Base-by-base conservation (phyloP, 2,113 vertebrate genomes). In the Neotoma lepida region DNA sequence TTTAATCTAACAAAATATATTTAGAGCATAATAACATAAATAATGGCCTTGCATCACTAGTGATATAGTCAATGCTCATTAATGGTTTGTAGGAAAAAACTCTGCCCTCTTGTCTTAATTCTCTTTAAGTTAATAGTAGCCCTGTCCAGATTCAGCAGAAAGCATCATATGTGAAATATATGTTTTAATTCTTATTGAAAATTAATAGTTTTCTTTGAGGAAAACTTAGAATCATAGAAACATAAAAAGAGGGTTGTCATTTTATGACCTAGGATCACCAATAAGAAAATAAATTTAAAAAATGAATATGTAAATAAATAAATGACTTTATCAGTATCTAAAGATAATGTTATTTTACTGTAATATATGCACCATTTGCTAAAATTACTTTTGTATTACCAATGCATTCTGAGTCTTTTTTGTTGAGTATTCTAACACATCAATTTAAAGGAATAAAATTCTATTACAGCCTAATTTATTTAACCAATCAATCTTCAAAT, bases 371-470 rank as follows among this genome's bases (percentile, higher is more conserved):
- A 44, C 3, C 35, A 2, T 64, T 66, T 92, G 20, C 4, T 64
- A 71, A 73, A 28, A 81, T 71, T 63, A 54, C 33, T 95, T 89
- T 92, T 76, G 13, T 88, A 71, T 84, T 94, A 39, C 58, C n/a
- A 81, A 26, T 86, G 28, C 2, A 81, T 95, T 91, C 22, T 81
- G 39, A 96, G 44, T 41, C 28, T 13, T 80, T 95, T 58, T 56
- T 56, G 5, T 54, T 96, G 80, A 58, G 24, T 94, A 51, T 49
- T 63, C 33, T 88, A 91, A 88, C 4, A 70, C 3, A 51, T 84
- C 6, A 73, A 18, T n/a, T 86, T 86, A 80, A 80, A 44, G 4
- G 18, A 64, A 81, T 92, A 86, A 66, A 64, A 86, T 81, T 54
- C 9, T 76, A 1, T 39, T 81, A 8, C 56, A 70, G 26, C 15